Evolutionary conservation across 35 echinoderm and acorn worm genomes (phyloP), one percentile per base, ranked within the genome.

Genomic region (Nesometra sesokonis): DNA sequence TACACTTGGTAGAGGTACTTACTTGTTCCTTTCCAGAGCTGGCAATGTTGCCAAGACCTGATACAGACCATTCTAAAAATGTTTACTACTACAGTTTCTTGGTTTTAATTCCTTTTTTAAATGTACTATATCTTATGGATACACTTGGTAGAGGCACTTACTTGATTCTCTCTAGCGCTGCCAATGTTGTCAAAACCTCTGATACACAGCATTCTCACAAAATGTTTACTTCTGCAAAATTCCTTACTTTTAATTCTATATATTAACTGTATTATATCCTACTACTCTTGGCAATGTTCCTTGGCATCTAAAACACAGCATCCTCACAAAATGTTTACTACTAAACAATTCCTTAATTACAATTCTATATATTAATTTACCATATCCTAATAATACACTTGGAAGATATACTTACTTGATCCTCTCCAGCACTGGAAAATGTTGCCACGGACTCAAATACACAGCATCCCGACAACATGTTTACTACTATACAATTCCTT

Each of bases 201-300:
- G 57, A 98, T 88, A 79, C 95, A 94, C n/a, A 98, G 92, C 89
- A 92, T 94, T 37, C 95, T 90, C 29, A 98, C 95, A 32, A 89
- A 34, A 80, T 91, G 89, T 84, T 77, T 91, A 38, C n/a, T n/a
- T n/a, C n/a, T n/a, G n/a, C n/a, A n/a, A n/a, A n/a, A n/a, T n/a
- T n/a, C n/a, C n/a, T n/a, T n/a, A n/a, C n/a, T n/a, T n/a, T n/a
- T n/a, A n/a, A n/a, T n/a, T n/a, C n/a, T n/a, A n/a, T n/a, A n/a
- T n/a, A n/a, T n/a, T n/a, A n/a, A n/a, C n/a, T n/a, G n/a, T 29
- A 32, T 34, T 98, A 92, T 0, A 98, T 89, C 76, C 94, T 83
- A 32, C 95, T 46, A 13, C 95, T 92, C 19, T 94, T 47, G 31
- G 94, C 34, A 80, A 94, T 98, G 35, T 98, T 98, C 89, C 94